Evolutionary conservation across 1,140 invertebrate species (phyloP).

Genomic region (Cotesia chilonis): DNA sequence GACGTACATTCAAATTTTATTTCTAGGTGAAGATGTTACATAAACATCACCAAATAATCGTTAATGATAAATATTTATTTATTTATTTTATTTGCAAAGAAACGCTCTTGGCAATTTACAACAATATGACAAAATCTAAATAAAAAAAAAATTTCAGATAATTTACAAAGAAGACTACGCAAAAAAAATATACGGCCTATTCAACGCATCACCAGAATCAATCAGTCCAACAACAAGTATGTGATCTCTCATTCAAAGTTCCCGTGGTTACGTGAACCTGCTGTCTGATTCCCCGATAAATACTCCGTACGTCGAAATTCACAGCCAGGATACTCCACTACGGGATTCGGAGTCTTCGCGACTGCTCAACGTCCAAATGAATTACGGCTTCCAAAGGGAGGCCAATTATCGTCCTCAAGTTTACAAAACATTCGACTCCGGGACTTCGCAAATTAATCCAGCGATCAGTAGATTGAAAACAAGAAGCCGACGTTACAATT

Average conservation of each 20-base stretch:
- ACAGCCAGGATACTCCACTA: slow-evolving; percentile 32
- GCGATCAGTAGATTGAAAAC: neutral
- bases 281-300: slow-evolving; percentile 50
- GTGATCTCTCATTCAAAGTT: slow-evolving; percentile 50
- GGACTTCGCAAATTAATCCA: neutral
- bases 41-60: no score
- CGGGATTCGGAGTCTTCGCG: slow-evolving; percentile 21
- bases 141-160: slow-evolving; percentile 37
- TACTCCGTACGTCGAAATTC: slow-evolving; percentile 46
- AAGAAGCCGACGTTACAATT: neutral
- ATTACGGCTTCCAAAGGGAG: neutral
- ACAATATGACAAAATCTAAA: neutral
- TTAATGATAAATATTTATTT: no score
- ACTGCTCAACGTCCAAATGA: slow-evolving; percentile 13
- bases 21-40: no score
- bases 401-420: neutral
- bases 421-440: slow-evolving; percentile 27
- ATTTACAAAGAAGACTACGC: slow-evolving; percentile 40
- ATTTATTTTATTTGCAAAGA: no score
- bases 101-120: no score
- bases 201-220: slow-evolving; percentile 42
- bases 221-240: slow-evolving; percentile 39
- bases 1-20: no score
- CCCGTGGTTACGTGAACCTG: slow-evolving; percentile 47
- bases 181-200: slow-evolving; percentile 42